These are phyloP conservation scores for Conus betulinus DNA, from an alignment of 1,140 invertebrate species.

Conservation along the genomic window DNA sequence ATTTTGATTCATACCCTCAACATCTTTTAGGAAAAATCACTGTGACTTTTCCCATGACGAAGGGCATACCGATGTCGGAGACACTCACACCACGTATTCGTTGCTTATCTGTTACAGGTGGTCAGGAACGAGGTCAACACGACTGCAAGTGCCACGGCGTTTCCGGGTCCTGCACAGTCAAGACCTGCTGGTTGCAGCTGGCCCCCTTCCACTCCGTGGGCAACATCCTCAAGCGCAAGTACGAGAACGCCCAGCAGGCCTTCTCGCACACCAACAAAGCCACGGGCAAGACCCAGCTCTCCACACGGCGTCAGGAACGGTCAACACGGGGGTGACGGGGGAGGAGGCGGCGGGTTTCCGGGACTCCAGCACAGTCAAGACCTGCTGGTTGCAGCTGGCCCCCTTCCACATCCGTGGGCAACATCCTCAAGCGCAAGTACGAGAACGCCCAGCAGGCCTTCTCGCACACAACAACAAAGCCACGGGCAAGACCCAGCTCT, in stretches of 20 bases:
- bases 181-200: conserved; percentile 95
- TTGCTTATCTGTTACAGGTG: conserved; percentile 56
- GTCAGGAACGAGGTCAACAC: conserved; percentile 65
- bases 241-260: conserved; percentile 87
- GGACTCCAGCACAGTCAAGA: conserved; percentile 95
- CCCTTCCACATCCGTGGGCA: conserved; percentile 88
- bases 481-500: conserved; percentile 49
- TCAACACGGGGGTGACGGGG: no score
- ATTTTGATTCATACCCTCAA: no score
- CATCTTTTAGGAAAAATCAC: no score
- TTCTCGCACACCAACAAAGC: conserved; percentile 64
- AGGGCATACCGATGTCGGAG: no score
- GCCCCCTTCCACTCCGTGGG: conserved; percentile 90
- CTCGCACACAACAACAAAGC: conserved; percentile 62
- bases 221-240: conserved; percentile 87
- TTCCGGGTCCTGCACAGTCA: conserved; percentile 94
- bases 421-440: conserved; percentile 88
- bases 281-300: conserved; percentile 54
- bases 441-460: conserved; percentile 85
- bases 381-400: conserved; percentile 95
- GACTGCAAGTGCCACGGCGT: conserved; percentile 96
- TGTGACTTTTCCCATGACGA: no score
- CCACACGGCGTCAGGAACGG: conserved; percentile 11
- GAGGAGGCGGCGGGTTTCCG: conserved; percentile 86
- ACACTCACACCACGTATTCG: no score